Base-by-base conservation (phyloP, 2,113 vertebrate species). In the Rattus rattus region DNA sequence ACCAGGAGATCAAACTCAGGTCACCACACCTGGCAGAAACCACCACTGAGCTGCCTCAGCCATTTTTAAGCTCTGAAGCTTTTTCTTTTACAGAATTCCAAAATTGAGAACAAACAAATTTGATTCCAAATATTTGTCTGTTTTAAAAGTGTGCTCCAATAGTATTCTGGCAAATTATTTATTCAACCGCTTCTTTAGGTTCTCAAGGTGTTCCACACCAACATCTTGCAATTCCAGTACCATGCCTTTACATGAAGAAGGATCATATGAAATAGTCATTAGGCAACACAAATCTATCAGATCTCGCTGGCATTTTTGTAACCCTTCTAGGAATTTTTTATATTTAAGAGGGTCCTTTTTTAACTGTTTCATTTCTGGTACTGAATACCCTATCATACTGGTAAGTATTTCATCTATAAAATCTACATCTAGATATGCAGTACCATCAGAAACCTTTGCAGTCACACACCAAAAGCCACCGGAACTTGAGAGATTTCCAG, bases 211-310 rank as follows among this genome's bases (percentile, higher is more conserved):
- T 67, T 97, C 97, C 96, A 97, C 94, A 79, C 96, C 98, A 96
- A 98, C 75, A 52, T 99, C 98, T 39, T 99, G 98, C 1, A 99
- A 98, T 94, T 97, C 91, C 80, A 99, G 96, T 73, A 99, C 98
- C 72, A 98, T 97, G 28, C 98, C 98, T 97, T 98, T 99, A 81
- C 98, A 96, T 20, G 95, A 96, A 61, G 95, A 97, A 8, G 98
- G 98, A 95, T 99, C 97, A 69, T 99, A 98, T 94, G 97, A 97
- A 89, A 99, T 96, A 39, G 98, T 99, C 99, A 99, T 99, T 67
- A 99, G 83, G 73, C 99, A 99, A 97, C 99, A 99, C 98, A 99
- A 99, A 97, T 99, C 99, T 98, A 99, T 99, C 89, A 99, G 98
- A 85, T 98, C 98, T 96, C 98, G 98, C 93, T 99, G 99, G 97